Evolutionary conservation across 1,140 invertebrate species (phyloP).

Genomic region (Stegodyphus mimosarum): DNA sequence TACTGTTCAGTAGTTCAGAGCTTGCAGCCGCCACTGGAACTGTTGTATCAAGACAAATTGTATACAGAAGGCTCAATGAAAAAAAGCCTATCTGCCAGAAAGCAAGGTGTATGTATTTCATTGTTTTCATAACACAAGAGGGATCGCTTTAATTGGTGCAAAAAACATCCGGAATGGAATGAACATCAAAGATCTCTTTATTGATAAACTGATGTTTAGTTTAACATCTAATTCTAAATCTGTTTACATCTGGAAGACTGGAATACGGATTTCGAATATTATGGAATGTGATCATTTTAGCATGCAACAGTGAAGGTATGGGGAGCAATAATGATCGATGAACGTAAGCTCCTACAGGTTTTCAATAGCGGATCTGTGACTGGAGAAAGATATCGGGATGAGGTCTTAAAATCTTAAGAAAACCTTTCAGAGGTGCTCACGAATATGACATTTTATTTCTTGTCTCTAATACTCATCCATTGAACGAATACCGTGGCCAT

Average conservation of each 20-base stretch:
- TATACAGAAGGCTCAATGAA: too few species aligned
- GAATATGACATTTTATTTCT: neutral
- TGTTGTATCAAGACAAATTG: too few species aligned
- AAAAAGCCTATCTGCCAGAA: neutral
- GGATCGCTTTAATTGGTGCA: neutral
- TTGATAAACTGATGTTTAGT: neutral
- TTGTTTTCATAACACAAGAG: neutral
- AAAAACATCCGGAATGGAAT: too few species aligned
- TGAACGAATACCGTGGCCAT: neutral
- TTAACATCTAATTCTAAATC: neutral
- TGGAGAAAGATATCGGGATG: neutral
- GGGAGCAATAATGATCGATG: neutral
- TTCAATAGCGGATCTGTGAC: neutral
- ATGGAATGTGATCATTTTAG: neutral
- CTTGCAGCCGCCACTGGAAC: too few species aligned
- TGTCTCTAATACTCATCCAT: neutral
- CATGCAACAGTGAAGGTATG: neutral
- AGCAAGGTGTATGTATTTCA: neutral
- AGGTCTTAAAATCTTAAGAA: neutral
- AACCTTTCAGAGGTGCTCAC: neutral
- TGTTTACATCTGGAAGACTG: neutral
- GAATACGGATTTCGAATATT: neutral
- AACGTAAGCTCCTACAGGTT: neutral
- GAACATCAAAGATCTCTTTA: neutral
- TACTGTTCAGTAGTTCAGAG: too few species aligned